Evolutionary conservation across 23 tunicate species (phyloP).

Genomic region (Diplosoma virens): DNA sequence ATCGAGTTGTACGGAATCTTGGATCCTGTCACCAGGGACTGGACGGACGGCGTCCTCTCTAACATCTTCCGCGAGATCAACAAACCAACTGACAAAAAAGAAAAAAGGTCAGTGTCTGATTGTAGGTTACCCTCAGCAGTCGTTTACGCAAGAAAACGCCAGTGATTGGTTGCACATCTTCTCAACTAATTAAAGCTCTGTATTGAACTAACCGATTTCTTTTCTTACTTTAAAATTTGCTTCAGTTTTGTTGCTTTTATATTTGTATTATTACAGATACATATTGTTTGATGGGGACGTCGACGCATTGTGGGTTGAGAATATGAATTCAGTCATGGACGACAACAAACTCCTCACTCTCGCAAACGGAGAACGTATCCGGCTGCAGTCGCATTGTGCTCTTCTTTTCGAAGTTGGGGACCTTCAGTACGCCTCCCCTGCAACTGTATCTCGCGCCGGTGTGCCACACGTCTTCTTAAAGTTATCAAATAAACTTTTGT

Average conservation of each 20-base stretch:
- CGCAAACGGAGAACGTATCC: conserved; percentile 97
- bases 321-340: conserved; percentile 99
- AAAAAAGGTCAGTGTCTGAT: conserved; percentile 69
- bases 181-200: too few species aligned
- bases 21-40: conserved; percentile 94
- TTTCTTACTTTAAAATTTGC: too few species aligned
- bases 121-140: too few species aligned
- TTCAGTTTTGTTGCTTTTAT: too few species aligned
- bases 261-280: conserved; percentile 48
- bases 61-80: conserved; percentile 94
- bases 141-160: too few species aligned
- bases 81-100: conserved; percentile 97
- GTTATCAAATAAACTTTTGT: too few species aligned
- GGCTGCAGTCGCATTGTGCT: conserved; percentile 93
- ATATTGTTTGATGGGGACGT: conserved; percentile 94
- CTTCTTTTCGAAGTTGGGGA: conserved; percentile 99
- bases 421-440: conserved; percentile 98
- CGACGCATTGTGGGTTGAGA: conserved; percentile 99
- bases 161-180: too few species aligned
- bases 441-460: conserved; percentile 99
- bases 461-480: neutral
- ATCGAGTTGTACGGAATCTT: conserved; percentile 93
- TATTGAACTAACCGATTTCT: too few species aligned
- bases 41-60: conserved; percentile 99
- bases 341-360: conserved; percentile 96